A percentile compares a stretch with the other conserved stretches of the same genome.
phyloP scores from a whole-genome alignment of 2,797 vertebrate species.

The Rhodeus uyekii region DNA sequence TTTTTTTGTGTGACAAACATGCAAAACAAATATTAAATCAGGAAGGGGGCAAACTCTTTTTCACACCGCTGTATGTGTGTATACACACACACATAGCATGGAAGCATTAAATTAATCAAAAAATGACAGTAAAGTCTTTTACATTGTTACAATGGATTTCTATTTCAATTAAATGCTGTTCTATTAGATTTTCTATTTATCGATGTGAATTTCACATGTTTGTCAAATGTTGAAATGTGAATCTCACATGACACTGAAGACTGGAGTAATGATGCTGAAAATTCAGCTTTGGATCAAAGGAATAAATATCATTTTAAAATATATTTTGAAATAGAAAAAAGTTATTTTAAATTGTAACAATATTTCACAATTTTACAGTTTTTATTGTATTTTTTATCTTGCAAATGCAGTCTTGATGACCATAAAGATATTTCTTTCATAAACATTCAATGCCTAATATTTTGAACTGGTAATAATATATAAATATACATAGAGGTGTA shows the following conservation, averaged over 20 bases:
- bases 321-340: too few relatives aligned
- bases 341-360: not conserved
- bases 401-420: not conserved
- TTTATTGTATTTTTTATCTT: not conserved
- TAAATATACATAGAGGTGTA: not conserved
- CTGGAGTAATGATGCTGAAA: not conserved
- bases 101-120: not conserved
- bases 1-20: too few relatives aligned
- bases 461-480: not conserved
- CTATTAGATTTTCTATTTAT: not conserved
- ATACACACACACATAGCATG: not conserved
- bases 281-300: not conserved
- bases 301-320: not conserved
- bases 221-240: not conserved
- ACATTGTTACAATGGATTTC: not conserved
- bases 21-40: too few relatives aligned
- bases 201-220: not conserved
- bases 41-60: too few relatives aligned
- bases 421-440: not conserved
- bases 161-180: not conserved
- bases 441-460: too few relatives aligned
- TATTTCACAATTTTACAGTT: too few relatives aligned
- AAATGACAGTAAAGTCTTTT: not conserved
- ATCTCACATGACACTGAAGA: not conserved
- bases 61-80: too few relatives aligned